Evolutionary conservation across 2,797 vertebrate genomes (phyloP), one percentile per base, ranked within the genome.

Genomic region (Mormyrus proboscirostris): DNA sequence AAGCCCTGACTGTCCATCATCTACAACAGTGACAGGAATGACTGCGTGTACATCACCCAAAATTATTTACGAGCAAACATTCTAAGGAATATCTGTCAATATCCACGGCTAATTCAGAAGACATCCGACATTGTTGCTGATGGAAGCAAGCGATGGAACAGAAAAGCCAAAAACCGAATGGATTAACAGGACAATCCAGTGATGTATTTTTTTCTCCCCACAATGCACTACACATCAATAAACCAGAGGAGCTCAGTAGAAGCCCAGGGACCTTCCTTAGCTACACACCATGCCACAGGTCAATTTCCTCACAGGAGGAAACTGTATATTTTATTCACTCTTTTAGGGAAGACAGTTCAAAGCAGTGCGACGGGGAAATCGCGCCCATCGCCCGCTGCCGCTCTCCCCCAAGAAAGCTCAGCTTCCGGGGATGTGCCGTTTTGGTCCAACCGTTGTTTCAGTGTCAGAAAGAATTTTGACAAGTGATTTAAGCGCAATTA

Each of bases 251-350:
- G 22, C 50, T 9, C 19, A 86, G 47, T 7, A 29, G 82, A 84
- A 84, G 82, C 47, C 49, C 16, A 29, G 29, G 50, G 84, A 22
- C 25, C 25, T 86, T 53, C 84, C 22, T 53, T 33, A 86, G 47
- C 84, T 53, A 55, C 84, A 86, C 44, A 86, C 2, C 6, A 86
- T 33, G 84, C 50, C 49, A 53, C 50, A 29, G 84, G 84, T 51
- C 84, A 86, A 50, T 55, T 86, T 53, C 29, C 50, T 51, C 50
- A 51, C 84, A 51, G 50, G 29, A 86, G 47, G 84, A 53, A 53
- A 53, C 84, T 19, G 84, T 86, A 86, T 86, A 86, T 86, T 86
- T 86, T 86, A 86, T 86, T 86, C 84, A 29, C 50, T 86, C 50
- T 86, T 86, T 53, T 51, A 86, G 22, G 84, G 50, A 1, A 86